These are phyloP conservation scores for Paratilapia polleni DNA, from an alignment of 2,113 vertebrate genomes.

Conservation along the genomic window DNA sequence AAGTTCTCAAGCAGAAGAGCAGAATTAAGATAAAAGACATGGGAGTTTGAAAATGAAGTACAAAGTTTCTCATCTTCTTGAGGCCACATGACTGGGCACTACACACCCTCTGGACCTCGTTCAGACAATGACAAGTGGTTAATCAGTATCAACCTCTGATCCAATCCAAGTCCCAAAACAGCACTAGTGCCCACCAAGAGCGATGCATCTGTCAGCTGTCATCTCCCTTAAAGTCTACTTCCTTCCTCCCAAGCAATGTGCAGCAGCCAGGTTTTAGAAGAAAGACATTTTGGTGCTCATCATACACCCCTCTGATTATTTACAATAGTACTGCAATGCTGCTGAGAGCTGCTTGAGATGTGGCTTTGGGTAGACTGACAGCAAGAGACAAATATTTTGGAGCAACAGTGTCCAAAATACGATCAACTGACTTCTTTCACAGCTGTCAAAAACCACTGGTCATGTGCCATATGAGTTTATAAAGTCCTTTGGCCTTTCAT, in stretches of 20 bases:
- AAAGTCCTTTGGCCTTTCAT: conserved; percentile 23
- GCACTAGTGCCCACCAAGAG: conserved; percentile 56
- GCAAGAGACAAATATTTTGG: conserved; percentile 47
- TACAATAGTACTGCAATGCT: conserved; percentile 46
- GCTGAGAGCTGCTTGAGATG: conserved; percentile 55
- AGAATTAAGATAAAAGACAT: conserved; percentile 33
- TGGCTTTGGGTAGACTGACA: conserved; percentile 39
- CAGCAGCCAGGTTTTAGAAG: conserved; percentile 63
- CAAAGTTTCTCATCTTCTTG: conserved; percentile 44
- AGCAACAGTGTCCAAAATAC: conserved; percentile 44
- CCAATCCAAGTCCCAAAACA: conserved; percentile 46
- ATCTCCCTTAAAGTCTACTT: conserved; percentile 59
- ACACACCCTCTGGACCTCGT: conserved; percentile 26
- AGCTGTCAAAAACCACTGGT: conserved; percentile 32
- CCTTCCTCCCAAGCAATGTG: conserved; percentile 56
- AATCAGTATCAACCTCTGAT: conserved; percentile 47
- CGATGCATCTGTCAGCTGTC: conserved; percentile 70
- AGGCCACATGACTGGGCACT: conserved; percentile 10
- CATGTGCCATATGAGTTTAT: conserved; percentile 39
- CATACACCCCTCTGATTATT: conserved; percentile 61
- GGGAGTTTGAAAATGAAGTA: conserved; percentile 34
- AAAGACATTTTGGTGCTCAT: conserved; percentile 66
- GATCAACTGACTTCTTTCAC: conserved; percentile 22
- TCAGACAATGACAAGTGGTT: conserved; percentile 53
- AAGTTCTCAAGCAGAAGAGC: conserved; percentile 39